Evolutionary conservation across 2,113 vertebrate genomes (phyloP).

Genomic region (Martes martes): DNA sequence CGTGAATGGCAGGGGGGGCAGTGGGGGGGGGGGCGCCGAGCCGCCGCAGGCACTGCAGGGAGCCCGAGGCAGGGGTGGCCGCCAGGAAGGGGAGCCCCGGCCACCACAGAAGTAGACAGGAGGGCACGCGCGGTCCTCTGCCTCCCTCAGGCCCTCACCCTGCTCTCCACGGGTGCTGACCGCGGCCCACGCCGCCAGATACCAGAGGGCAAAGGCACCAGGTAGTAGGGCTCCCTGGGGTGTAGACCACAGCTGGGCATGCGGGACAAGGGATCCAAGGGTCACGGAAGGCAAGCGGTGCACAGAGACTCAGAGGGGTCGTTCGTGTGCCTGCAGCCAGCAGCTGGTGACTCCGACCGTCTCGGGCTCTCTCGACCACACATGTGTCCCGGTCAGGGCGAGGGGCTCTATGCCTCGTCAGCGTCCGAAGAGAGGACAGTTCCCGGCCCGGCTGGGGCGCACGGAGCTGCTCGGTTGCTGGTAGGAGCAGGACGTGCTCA

Average conservation of each 20-base stretch:
- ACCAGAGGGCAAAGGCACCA: background rate
- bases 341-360: background rate
- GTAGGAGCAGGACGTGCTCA: fast-evolving
- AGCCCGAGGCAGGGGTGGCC: fast-evolving
- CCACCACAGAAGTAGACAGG: fast-evolving
- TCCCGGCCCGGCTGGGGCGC: no score
- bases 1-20: background rate
- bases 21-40: fast-evolving
- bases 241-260: background rate
- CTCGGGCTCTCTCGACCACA: background rate
- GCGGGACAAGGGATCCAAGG: background rate
- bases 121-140: fast-evolving
- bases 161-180: background rate
- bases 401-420: fast-evolving
- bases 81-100: fast-evolving
- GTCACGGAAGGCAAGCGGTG: background rate
- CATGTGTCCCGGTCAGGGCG: fast-evolving
- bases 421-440: fast-evolving
- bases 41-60: background rate
- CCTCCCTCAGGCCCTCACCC: background rate
- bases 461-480: fast-evolving
- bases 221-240: no score
- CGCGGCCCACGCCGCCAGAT: fast-evolving
- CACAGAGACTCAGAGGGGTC: background rate
- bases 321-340: background rate